Conservation (phyloP, 2,888 invertebrate genomes). For the Antitype chi region DNA sequence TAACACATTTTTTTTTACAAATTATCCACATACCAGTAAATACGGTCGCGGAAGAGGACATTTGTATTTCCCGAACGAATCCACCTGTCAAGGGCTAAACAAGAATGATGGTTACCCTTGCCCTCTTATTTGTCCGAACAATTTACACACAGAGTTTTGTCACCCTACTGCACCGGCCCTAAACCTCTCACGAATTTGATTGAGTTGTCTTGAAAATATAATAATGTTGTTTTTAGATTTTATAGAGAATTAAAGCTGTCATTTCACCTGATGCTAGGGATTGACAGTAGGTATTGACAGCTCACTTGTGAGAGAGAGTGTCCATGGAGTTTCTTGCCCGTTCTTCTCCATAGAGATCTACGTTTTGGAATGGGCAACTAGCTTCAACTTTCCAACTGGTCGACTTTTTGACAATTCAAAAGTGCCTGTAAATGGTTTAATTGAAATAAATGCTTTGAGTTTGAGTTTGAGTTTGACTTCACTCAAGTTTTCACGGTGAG, state of each 20-base stretch:
- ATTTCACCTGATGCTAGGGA: too few species aligned
- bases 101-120: constrained; percentile 68
- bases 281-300: too few species aligned
- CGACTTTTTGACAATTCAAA: too few species aligned
- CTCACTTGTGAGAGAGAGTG: too few species aligned
- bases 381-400: too few species aligned
- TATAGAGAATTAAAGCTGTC: neutral
- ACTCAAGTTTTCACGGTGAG: too few species aligned
- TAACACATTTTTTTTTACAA: constrained; percentile 26
- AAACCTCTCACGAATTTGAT: constrained; percentile 42
- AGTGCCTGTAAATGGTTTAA: too few species aligned
- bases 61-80: constrained; percentile 60
- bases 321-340: too few species aligned
- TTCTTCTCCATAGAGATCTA: too few species aligned
- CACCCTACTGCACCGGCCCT: constrained; percentile 42
- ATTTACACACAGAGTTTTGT: constrained; percentile 58
- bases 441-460: too few species aligned
- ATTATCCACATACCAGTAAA: constrained; percentile 35
- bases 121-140: constrained; percentile 60
- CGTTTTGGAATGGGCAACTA: too few species aligned
- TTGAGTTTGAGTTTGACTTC: too few species aligned
- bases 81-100: constrained; percentile 68
- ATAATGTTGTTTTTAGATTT: constrained; percentile 5
- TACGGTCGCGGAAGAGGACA: constrained; percentile 30
- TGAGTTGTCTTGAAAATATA: constrained; percentile 40